phyloP scores from a whole-genome alignment of 2,113 vertebrate species.

The Sturnus vulgaris region DNA sequence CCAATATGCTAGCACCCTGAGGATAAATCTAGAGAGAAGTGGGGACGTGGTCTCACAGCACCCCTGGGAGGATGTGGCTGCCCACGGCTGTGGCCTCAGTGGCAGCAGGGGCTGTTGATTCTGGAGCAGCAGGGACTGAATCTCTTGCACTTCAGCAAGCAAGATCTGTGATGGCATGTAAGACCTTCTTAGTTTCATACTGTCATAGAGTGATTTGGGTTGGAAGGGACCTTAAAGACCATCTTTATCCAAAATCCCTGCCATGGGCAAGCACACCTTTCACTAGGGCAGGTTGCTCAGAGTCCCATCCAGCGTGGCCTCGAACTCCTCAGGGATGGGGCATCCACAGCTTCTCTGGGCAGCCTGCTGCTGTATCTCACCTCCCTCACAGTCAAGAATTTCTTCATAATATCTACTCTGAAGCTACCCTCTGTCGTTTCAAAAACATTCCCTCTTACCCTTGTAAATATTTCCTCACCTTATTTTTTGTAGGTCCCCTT shows the following conservation, averaged over 20 bases:
- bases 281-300: background rate
- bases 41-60: accelerated
- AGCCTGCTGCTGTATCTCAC: background rate
- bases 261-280: background rate
- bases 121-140: background rate
- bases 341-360: background rate
- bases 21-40: background rate
- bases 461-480: background rate
- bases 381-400: background rate
- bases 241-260: accelerated
- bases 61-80: too few species aligned
- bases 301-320: background rate
- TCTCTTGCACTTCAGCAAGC: background rate
- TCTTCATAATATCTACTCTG: background rate
- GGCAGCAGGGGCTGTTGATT: accelerated
- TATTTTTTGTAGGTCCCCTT: background rate
- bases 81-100: accelerated
- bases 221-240: background rate
- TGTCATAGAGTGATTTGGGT: background rate
- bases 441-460: background rate
- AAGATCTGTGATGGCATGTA: background rate
- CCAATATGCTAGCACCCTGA: background rate
- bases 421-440: background rate
- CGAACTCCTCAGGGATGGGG: background rate
- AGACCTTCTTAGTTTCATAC: background rate